These are phyloP conservation scores for Guaruba guarouba DNA, from an alignment of 2,113 vertebrate genomes.

Conservation along the genomic window DNA sequence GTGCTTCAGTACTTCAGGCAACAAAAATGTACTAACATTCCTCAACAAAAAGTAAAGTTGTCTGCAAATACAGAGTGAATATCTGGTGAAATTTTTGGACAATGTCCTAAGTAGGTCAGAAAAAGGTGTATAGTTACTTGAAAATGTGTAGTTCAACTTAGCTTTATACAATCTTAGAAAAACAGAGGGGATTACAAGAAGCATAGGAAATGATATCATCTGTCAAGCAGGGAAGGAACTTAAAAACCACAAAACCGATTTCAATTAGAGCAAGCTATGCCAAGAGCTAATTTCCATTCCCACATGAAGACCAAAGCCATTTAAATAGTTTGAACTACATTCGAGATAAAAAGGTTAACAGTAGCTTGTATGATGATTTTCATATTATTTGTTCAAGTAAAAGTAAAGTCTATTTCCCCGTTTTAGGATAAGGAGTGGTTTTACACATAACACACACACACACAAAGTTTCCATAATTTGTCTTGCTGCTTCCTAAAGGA, in stretches of 20 bases:
- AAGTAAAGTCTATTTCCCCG: slow-evolving; percentile 50
- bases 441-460: slow-evolving; percentile 18
- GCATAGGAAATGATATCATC: slow-evolving; percentile 86
- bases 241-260: slow-evolving; percentile 82
- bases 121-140: slow-evolving; percentile 71
- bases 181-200: slow-evolving; percentile 76
- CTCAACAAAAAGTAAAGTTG: slow-evolving; percentile 47
- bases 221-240: slow-evolving; percentile 77
- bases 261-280: slow-evolving; percentile 78
- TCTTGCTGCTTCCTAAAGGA: slow-evolving; percentile 47
- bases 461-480: slow-evolving; percentile 4
- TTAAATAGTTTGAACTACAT: slow-evolving; percentile 68
- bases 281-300: slow-evolving; percentile 84
- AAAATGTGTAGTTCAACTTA: slow-evolving; percentile 71
- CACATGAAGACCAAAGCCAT: slow-evolving; percentile 77
- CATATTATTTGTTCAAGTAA: slow-evolving; percentile 53
- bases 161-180: slow-evolving; percentile 76
- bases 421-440: slow-evolving; percentile 34
- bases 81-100: slow-evolving; percentile 54
- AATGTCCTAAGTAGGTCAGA: slow-evolving; percentile 67
- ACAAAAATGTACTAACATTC: slow-evolving; percentile 48
- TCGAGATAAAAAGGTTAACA: slow-evolving; percentile 70
- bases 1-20: slow-evolving; percentile 49
- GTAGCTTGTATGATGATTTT: slow-evolving; percentile 65
- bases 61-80: slow-evolving; percentile 50